These are phyloP conservation scores for Mylabris phalerata DNA, from an alignment of 1,140 invertebrate species.

Conservation along the genomic window DNA sequence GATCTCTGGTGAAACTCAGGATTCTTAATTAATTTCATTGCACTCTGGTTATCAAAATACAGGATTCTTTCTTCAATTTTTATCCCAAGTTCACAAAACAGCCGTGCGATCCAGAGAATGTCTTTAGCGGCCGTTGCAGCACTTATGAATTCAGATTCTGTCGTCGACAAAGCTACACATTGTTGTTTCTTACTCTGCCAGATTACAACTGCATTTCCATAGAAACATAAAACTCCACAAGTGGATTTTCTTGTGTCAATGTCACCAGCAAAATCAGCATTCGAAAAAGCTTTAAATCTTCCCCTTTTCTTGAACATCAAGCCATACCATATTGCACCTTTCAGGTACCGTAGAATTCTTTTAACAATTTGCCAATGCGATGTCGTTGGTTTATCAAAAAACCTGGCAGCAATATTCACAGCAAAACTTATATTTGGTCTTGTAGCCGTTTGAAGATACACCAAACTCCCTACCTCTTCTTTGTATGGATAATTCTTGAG, in stretches of 20 bases:
- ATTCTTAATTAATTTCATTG: constrained; percentile 33
- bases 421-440: constrained; percentile 43
- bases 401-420: constrained; percentile 34
- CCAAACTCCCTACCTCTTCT: constrained; percentile 38
- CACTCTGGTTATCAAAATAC: constrained; percentile 35
- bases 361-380: constrained; percentile 38
- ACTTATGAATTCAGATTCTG: constrained; percentile 42
- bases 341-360: constrained; percentile 41
- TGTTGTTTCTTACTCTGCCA: constrained; percentile 40
- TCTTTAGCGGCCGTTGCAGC: constrained; percentile 31
- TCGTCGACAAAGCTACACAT: constrained; percentile 33
- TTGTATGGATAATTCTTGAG: constrained; percentile 27
- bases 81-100: constrained; percentile 1
- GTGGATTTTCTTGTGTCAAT: constrained; percentile 31
- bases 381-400: constrained; percentile 21
- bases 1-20: constrained; percentile 30
- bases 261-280: constrained; percentile 39
- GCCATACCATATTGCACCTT: no score
- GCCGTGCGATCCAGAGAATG: constrained; percentile 26
- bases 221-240: constrained; percentile 36
- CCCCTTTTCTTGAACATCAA: no score
- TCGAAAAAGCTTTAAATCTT: constrained; percentile 28
- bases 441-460: constrained; percentile 36
- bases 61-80: constrained; percentile 17
- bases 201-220: constrained; percentile 33